A percentile compares a stretch with the other conserved stretches of the same genome.
These are phyloP conservation scores for Lynx canadensis DNA, from an alignment of 2,113 vertebrate species.

Conservation along the genomic window DNA sequence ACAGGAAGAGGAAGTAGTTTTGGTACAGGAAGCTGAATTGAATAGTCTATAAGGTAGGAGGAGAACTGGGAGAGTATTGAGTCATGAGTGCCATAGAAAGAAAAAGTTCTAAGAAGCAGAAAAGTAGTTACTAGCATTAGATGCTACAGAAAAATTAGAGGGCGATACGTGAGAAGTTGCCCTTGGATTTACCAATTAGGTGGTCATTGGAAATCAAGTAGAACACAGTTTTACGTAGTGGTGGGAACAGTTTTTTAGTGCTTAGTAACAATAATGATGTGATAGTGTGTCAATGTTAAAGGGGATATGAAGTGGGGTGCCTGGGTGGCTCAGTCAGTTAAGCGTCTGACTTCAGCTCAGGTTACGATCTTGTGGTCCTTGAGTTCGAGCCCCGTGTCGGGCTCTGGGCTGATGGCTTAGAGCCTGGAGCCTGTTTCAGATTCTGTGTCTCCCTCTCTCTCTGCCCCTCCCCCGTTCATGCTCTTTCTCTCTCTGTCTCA, in stretches of 20 bases:
- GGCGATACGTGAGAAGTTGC: not conserved
- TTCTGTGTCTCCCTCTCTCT: too few species aligned
- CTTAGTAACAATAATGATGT: not conserved
- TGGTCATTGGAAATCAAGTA: not conserved
- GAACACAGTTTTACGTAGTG: not conserved
- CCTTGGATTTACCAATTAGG: not conserved
- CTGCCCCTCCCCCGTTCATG: too few species aligned
- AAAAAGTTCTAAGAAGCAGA: slow-evolving; percentile 11
- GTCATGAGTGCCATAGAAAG: not conserved
- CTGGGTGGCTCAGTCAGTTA: too few species aligned
- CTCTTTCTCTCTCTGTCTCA: too few species aligned
- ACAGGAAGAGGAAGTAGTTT: slow-evolving; percentile 20
- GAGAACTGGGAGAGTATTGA: not conserved
- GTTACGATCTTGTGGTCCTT: too few species aligned
- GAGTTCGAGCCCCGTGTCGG: too few species aligned
- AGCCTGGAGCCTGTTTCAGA: too few species aligned
- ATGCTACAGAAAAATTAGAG: not conserved
- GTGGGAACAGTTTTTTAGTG: slow-evolving; percentile 28
- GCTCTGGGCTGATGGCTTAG: too few species aligned
- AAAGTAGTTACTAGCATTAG: slow-evolving; percentile 7
- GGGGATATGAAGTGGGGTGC: not conserved
- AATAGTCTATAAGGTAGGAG: not conserved
- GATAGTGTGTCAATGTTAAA: not conserved
- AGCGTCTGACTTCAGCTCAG: too few species aligned
- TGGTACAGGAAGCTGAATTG: slow-evolving; percentile 56